Evolutionary conservation across 2,797 vertebrate genomes (phyloP).

Genomic region (Brachymystax lenok): DNA sequence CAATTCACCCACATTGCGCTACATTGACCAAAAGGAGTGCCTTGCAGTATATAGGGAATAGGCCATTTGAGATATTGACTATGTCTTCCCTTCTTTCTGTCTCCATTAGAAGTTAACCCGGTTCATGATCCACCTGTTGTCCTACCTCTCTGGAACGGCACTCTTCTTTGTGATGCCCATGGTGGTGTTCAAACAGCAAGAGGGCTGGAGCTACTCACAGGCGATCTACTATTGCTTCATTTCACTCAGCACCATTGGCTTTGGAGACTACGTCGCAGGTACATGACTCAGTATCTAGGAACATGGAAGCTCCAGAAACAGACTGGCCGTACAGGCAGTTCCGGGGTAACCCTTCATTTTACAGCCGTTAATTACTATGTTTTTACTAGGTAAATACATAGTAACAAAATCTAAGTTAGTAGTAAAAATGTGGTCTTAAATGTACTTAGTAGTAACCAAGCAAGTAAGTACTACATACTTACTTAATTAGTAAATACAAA

Average conservation of each 20-base stretch:
- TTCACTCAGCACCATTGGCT: conserved; percentile 93
- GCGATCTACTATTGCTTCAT: conserved; percentile 93
- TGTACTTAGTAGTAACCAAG: too few relatives aligned
- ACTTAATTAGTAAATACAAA: too few relatives aligned
- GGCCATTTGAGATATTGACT: background rate
- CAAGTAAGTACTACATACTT: too few relatives aligned
- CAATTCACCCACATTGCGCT: background rate
- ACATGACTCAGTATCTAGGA: conserved; percentile 10
- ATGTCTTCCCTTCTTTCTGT: background rate
- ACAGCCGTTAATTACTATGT: too few relatives aligned
- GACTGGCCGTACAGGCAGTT: too few relatives aligned
- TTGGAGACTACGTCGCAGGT: conserved; percentile 92
- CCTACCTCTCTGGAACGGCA: conserved; percentile 60
- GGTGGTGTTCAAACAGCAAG: conserved; percentile 80
- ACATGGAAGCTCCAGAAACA: background rate
- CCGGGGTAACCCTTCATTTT: too few relatives aligned
- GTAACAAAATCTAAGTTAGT: too few relatives aligned
- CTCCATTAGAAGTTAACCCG: conserved; percentile 62
- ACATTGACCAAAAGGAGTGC: background rate
- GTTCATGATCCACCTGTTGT: conserved; percentile 76
- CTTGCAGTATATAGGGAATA: background rate
- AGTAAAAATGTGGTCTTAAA: too few relatives aligned
- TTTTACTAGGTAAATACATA: too few relatives aligned
- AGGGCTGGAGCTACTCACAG: conserved; percentile 86
- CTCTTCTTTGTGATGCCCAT: conserved; percentile 88